Conservation (phyloP, 2,797 vertebrate species). For the Chaetophractus vellerosus region DNA sequence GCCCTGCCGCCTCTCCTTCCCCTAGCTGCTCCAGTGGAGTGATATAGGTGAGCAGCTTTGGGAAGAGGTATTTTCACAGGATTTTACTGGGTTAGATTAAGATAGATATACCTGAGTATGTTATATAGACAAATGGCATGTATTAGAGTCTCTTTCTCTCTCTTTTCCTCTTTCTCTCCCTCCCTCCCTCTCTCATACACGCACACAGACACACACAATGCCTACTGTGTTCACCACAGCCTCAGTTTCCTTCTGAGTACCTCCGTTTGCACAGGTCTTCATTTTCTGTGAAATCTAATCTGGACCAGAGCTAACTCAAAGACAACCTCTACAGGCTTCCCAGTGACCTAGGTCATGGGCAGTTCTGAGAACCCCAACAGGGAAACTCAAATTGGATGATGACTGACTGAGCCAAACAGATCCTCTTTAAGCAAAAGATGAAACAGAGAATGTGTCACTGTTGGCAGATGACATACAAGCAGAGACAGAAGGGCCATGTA, state of each 20-base stretch:
- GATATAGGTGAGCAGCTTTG: neutral
- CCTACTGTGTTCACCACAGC: neutral
- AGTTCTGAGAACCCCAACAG: neutral
- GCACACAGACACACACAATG: neutral
- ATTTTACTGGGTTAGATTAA: conserved; percentile 13
- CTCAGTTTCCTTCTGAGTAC: neutral
- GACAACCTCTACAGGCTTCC: neutral
- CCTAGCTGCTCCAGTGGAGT: conserved; percentile 22
- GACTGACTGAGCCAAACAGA: neutral
- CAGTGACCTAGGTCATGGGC: neutral
- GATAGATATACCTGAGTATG: neutral
- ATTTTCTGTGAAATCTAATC: neutral
- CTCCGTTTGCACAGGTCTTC: neutral
- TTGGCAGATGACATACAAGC: neutral
- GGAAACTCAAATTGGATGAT: neutral
- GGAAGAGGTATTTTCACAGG: neutral
- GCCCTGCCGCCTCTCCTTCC: neutral
- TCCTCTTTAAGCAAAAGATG: neutral
- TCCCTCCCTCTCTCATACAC: too few relatives aligned
- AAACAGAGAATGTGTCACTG: neutral
- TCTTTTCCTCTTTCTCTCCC: too few relatives aligned
- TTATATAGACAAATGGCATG: neutral
- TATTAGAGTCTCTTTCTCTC: too few relatives aligned
- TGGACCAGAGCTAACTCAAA: neutral
- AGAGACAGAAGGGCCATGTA: neutral